Base-by-base conservation (phyloP, 2,888 invertebrate genomes). In the Phorcus lineatus region DNA sequence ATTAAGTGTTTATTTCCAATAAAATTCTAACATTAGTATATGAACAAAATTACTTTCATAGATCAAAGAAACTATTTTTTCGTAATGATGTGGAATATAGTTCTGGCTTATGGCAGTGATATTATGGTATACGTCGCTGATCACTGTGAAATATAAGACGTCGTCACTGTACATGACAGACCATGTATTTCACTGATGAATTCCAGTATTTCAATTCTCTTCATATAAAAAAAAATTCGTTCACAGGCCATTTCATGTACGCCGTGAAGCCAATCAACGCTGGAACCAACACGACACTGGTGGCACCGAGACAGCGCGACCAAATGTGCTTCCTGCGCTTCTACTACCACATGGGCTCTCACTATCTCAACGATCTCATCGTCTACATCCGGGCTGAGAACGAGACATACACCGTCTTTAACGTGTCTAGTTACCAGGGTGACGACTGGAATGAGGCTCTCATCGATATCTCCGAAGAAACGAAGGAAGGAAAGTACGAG, bases 211-310 rank as follows among this genome's bases (percentile, higher is more conserved):
- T n/a, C n/a, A n/a, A n/a, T 36, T 36, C 4, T 4, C 2, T 4
- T 7, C 36, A 36, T 36, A 36, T 36, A 36, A 2, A 36, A 4
- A 36, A 36, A 4, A 36, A 2, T 36, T 36, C 7, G 36, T 7
- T 70, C 31, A 1, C 36, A 77, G 76, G 76, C 9, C 28, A 57
- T 4, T 77, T 77, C 55, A 77, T 77, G 76, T 77, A 77, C 55
- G 76, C 76, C 19, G 55, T 77, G 36, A 54, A 54, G 4, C 76
- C 76, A 24, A 57, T 77, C 24, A 77, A 77, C 76, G 16, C 54
- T 17, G 76, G 76, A 2, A 77, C 76, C n/a, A 77, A 54, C 76
- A 77, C 76, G 28, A 77, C 76, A 28, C 76, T 77, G 22, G 54
- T 77, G n/a, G 53, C 76, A 16, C 76, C 76, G 6, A 22, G 76